phyloP scores from a whole-genome alignment of 2,113 vertebrate species.

The Callipepla squamata region DNA sequence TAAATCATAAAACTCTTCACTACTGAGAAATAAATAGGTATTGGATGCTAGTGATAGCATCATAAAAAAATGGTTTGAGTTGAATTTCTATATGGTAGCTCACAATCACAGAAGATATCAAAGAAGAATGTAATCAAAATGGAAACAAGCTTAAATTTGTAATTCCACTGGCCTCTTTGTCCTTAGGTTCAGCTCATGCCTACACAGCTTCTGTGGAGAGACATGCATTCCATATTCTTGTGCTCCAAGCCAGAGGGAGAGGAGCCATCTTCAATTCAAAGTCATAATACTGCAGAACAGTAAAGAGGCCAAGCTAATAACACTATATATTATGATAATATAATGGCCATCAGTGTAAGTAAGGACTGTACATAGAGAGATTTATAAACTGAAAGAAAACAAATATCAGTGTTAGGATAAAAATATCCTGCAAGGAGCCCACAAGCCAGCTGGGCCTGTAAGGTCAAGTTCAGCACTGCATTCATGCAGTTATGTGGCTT shows the following conservation, averaged over 20 bases:
- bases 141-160: background rate
- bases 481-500: background rate
- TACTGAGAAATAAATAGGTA: background rate
- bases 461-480: background rate
- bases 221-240: background rate
- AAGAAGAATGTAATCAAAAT: background rate
- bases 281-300: background rate
- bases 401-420: conserved; percentile 1
- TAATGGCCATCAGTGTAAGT: background rate
- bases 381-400: background rate
- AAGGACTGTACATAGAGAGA: background rate
- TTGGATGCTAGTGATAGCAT: background rate
- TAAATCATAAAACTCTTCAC: background rate
- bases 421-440: conserved; percentile 6
- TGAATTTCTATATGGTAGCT: background rate
- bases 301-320: background rate
- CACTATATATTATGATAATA: background rate
- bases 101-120: background rate
- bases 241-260: background rate
- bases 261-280: background rate
- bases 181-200: background rate
- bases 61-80: background rate
- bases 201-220: background rate
- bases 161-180: background rate
- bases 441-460: conserved; percentile 1